Evolutionary conservation across 2,888 invertebrate species (phyloP), one percentile per base, ranked within the genome.

Genomic region (Metalampra italica): DNA sequence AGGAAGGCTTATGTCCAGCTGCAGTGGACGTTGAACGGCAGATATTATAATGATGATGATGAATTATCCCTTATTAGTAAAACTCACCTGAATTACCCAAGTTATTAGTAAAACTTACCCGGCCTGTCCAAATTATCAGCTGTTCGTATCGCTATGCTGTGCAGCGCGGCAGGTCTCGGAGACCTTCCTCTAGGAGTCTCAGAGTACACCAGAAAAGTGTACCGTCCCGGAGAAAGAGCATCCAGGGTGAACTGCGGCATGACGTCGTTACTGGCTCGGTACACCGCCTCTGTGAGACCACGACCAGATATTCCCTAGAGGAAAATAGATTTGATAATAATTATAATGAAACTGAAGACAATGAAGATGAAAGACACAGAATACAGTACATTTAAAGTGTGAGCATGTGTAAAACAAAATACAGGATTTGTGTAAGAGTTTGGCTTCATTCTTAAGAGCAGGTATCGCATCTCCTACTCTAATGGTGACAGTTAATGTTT

Each of bases 181-280:
- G 95, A 96, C 57, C 93, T 91, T 51, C 96, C 96, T 68, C 93
- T 92, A 7, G 94, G 94, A 62, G 96, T 97, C 60, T 95, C 94
- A 14, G 96, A 94, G 75, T 94, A 96, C 30, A 96, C 93, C 56
- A 93, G 90, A 57, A 96, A 91, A 69, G 94, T 94, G 82, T 96
- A 97, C 59, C 92, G 91, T 46, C 94, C 95, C 13, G 96, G 94
- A 50, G 94, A 92, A 51, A 97, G 88, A 57, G 93, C 93, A 69
- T 93, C 93, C 50, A 96, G 86, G 43, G 93, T 91, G 67, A 95
- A 95, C 61, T 92, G 91, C 0, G 95, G 95, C 52, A 88, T 86
- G 36, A 59, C 68, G 55, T 91, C 88, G 77, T 93, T 91, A 72
- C 93, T 85, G 65, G 92, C 90, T 63, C 93, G 81, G 75, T 92